Base-by-base conservation (phyloP, 2,113 vertebrate genomes). In the Nannobrachium achirus region DNA sequence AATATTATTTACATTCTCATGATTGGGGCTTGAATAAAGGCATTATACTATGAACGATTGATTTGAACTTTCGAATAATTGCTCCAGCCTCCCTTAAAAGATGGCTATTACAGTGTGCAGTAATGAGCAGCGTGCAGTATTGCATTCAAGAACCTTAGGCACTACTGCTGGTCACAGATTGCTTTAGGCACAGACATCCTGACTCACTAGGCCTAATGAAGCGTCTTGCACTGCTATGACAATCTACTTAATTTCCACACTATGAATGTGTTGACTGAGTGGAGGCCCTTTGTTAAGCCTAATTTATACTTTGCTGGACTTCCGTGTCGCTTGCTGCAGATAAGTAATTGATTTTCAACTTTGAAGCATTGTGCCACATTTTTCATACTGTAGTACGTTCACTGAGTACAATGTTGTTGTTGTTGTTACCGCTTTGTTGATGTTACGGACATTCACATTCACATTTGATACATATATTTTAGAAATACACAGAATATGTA, bases 121-220 rank as follows among this genome's bases (percentile, higher is more conserved):
- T 84, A 86, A 89, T 85, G 78, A 88, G 76, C 60, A 70, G 65
- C 66, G 69, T 65, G 76, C 73, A 73, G 78, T 69, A 81, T 80
- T 81, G 73, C 69, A 78, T 79, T 81, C 74, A 72, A 75, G 77
- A 73, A 11, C 14, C 63, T 79, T 79, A 59, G 59, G 74, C 79
- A 81, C 74, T 67, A 77, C 60, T 20, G 53, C 71, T 63, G 71
- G 68, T 70, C 67, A 79, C 63, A 65, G 67, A 84, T 81, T 82
- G 84, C 82, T 81, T 55, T 44, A 10, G 86, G 81, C 85, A 42
- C 59, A 79, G 71, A 79, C 75, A 72, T 87, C 78, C 80, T 72
- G 83, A 73, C 83, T 80, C 65, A 63, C 81, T 68, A 67, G 78
- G 80, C 76, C 78, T 86, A 88, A 88, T 88, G 86, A 90, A 85